Evolutionary conservation across 2,113 vertebrate genomes (phyloP).

Genomic region (Neolamprologus falcicula): DNA sequence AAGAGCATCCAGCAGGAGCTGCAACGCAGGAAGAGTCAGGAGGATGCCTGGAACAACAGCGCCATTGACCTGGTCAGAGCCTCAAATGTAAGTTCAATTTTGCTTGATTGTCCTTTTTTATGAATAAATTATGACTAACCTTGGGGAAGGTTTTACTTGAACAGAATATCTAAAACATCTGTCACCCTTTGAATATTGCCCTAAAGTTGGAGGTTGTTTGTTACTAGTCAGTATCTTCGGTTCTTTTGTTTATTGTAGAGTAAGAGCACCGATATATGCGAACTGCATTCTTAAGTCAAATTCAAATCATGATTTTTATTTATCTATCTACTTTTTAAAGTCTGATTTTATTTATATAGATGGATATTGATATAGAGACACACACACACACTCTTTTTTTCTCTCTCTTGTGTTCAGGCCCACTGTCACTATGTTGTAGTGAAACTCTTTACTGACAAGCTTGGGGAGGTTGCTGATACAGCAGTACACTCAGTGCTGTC

Average conservation of each 20-base stretch:
- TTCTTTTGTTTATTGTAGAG: not conserved
- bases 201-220: not conserved
- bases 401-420: slow-evolving; percentile 65
- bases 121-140: not conserved
- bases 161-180: not conserved
- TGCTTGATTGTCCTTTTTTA: not conserved
- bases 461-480: slow-evolving; percentile 74
- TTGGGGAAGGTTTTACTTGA: not conserved
- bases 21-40: slow-evolving; percentile 76
- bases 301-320: not conserved
- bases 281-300: not conserved
- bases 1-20: slow-evolving; percentile 84
- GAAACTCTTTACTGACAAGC: slow-evolving; percentile 84
- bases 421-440: slow-evolving; percentile 94
- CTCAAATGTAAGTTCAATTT: slow-evolving; percentile 77
- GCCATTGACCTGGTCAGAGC: slow-evolving; percentile 90
- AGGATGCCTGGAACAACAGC: slow-evolving; percentile 92
- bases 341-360: not conserved
- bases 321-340: not conserved
- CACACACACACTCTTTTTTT: not conserved
- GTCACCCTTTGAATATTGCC: not conserved
- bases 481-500: slow-evolving; percentile 75
- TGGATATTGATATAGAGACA: not conserved
- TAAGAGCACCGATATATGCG: not conserved
- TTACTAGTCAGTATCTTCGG: not conserved